Conservation (phyloP, 2,797 vertebrate genomes). For the Stomatorhinus walkeri region DNA sequence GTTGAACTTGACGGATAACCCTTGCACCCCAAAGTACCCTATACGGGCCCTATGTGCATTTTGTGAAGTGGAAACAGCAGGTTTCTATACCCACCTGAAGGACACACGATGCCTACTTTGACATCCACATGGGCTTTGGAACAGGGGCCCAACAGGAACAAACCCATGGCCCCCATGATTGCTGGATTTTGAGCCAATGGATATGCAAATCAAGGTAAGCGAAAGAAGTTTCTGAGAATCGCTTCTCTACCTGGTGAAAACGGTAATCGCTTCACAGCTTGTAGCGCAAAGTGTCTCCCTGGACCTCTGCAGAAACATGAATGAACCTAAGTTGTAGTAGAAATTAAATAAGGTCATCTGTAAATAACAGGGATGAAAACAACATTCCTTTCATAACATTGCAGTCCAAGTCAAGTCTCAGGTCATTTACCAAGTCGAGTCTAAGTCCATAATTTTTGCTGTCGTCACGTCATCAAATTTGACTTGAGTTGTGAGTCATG, state of each 20-base stretch:
- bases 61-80: not conserved
- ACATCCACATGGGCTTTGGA: not conserved
- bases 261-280: not conserved
- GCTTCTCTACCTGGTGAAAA: not conserved
- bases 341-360: not conserved
- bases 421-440: not conserved
- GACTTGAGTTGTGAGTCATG: not conserved
- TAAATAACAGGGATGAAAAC: not conserved
- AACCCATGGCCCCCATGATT: not conserved
- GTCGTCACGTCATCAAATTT: not conserved
- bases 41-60: not conserved
- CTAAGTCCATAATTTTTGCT: not conserved
- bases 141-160: not conserved
- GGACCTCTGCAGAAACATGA: not conserved
- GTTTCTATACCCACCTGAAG: not conserved
- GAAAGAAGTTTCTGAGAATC: not conserved
- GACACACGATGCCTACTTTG: not conserved
- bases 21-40: not conserved
- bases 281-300: constrained; percentile 4
- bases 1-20: not conserved
- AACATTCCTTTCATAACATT: not conserved
- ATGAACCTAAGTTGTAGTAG: not conserved
- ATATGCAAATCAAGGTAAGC: not conserved
- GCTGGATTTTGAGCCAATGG: not conserved
- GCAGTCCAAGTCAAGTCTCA: not conserved